Base-by-base conservation (phyloP, 2,888 invertebrate species). In the Caenorhabditis sinica region DNA sequence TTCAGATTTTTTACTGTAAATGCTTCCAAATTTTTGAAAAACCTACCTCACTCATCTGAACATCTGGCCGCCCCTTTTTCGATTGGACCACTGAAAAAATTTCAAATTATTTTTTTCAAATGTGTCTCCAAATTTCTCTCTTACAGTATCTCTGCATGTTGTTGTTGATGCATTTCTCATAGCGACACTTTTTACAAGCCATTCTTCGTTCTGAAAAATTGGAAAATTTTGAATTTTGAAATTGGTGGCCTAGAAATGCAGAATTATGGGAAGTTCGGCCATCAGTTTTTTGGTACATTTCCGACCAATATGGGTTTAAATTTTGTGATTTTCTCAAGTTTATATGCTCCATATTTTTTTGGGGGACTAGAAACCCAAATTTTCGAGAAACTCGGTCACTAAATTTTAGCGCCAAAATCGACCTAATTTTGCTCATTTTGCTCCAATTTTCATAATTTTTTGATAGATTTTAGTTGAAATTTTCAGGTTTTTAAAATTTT, bases 101-200 rank as follows among this genome's bases (percentile, higher is more conserved):
- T 43, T 68, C 28, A 33, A 36, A 33, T 33, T 33, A 30, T 40
- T 60, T 60, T 60, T 33, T 58, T n/a, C n/a, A 49, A 58, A 36
- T 33, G 33, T 60, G 40, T 43, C 45, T 6, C n/a, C 15, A 36
- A 9, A 36, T n/a, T 20, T 36, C 15, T 36, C 45, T 66, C 82
- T 81, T 53, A 85, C 85, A 63, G 30, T 85, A 80, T 79, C 82
- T 74, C 40, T 77, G 76, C 85, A 85, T 85, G 15, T 82, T 77
- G 15, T 73, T 75, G 30, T 65, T 43, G n/a, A 85, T 80, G 51
- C 85, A 85, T 30, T 85, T 85, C 25, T 85, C 58, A 58, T 82
- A 85, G 1, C 85, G 72, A 56, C 85, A 85, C 28, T 23, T 63
- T 51, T 85, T 85, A 33, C 85, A 85, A 2, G 85, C 65, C 85